Base-by-base conservation (phyloP, 2,888 invertebrate genomes). In the Arctia plantaginis region DNA sequence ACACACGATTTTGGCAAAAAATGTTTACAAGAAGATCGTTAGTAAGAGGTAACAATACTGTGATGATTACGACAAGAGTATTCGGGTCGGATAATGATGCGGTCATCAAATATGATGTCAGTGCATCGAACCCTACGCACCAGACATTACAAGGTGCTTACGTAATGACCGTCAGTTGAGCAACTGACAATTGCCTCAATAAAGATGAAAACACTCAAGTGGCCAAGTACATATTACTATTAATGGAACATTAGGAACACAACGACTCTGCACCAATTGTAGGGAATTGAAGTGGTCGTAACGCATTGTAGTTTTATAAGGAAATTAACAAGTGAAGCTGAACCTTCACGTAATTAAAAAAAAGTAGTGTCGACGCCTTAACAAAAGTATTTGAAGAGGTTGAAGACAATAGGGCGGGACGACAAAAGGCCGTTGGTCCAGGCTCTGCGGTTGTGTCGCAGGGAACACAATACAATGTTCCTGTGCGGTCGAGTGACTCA, bases 101-200 rank as follows among this genome's bases (percentile, higher is more conserved):
- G 72, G 80, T 84, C 80, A 87, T 84, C 85, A 83, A 83, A 83
- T 81, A 77, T 85, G 84, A 86, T 85, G 89, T 85, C 88, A 89
- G 93, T 89, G 88, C 93, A 90, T 89, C 89, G 92, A 93, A 93
- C 93, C 90, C 85, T 86, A 85, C 82, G 87, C 88, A 88, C 86
- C 88, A 87, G 85, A 88, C 89, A 90, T 90, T 90, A 92, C 88
- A 88, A 90, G 89, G 83, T 88, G 90, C 88, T 93, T 92, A 93
- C 92, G 93, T 90, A 92, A 92, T 84, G 82, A 83, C 89, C 86
- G 84, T 87, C 88, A 89, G 91, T 93, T 91, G 91, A 91, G 91
- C 92, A 92, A 93, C 91, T 91, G 90, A 92, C 93, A 94, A 94
- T 95, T 93, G 94, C 91, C 85, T 90, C 92, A 92, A 94, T 94